A percentile compares a stretch with the other conserved stretches of the same genome.
Conservation (phyloP, 2,888 invertebrate genomes). For the Drosophila prolongata region DNA sequence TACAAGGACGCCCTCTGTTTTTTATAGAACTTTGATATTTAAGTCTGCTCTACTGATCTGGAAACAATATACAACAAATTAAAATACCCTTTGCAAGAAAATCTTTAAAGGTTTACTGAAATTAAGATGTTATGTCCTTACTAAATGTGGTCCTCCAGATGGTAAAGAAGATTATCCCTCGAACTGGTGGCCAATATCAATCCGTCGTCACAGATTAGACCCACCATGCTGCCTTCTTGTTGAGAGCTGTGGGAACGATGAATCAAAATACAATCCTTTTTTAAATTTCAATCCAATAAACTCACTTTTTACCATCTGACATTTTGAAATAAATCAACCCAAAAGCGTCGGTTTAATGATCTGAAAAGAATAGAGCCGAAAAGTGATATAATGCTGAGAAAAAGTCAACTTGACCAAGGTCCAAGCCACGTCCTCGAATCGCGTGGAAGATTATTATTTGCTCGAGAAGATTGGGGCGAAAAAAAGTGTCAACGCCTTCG, state of each 20-base stretch:
- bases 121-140: constrained; percentile 5
- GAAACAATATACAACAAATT: too few species aligned
- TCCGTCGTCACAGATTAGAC: constrained; percentile 38
- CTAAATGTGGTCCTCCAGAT: constrained; percentile 46
- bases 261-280: not conserved
- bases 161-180: constrained; percentile 25
- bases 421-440: constrained; percentile 9
- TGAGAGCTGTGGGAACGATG: not conserved
- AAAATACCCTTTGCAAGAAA: too few species aligned
- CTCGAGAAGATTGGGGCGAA: constrained; percentile 60
- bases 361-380: not conserved
- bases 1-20: too few species aligned
- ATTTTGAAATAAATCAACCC: not conserved
- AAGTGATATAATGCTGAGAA: too few species aligned
- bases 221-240: constrained; percentile 30
- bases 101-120: not conserved
- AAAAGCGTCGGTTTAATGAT: constrained; percentile 18
- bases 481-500: constrained; percentile 64
- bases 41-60: too few species aligned
- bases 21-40: too few species aligned
- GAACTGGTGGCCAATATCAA: constrained; percentile 42
- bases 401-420: not conserved
- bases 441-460: constrained; percentile 29
- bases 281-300: not conserved
- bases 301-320: not conserved